phyloP scores from a whole-genome alignment of 1,140 invertebrate species.

The Drosophila jambulina region DNA sequence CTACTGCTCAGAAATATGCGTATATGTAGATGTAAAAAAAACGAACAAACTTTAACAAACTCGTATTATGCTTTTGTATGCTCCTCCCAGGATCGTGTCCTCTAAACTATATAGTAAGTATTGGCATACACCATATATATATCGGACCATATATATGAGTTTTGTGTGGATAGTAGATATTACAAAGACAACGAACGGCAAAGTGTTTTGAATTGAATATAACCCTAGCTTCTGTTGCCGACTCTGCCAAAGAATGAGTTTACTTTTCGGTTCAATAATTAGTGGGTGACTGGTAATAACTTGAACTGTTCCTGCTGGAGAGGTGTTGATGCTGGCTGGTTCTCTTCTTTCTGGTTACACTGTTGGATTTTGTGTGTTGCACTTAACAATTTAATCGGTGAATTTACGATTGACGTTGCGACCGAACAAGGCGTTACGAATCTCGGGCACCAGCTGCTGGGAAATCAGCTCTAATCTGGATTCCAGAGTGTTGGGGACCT shows the following conservation, averaged over 20 bases:
- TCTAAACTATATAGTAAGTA: conserved; percentile 77
- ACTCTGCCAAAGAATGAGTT: conserved; percentile 65
- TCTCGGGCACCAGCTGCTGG: conserved; percentile 96
- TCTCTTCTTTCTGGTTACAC: conserved; percentile 45
- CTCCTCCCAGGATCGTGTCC: conserved; percentile 63
- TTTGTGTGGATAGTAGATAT: conserved; percentile 66
- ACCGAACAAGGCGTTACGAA: conserved; percentile 97
- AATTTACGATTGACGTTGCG: conserved; percentile 98
- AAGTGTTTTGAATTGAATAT: conserved; percentile 68
- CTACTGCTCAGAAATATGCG: conserved; percentile 45
- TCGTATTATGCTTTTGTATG: conserved; percentile 71
- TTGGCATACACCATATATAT: conserved; percentile 61
- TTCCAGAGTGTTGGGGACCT: conserved; percentile 97
- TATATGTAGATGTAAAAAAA: conserved; percentile 42
- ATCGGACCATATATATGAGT: conserved; percentile 35
- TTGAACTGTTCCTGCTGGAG: conserved; percentile 62
- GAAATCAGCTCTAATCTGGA: conserved; percentile 97
- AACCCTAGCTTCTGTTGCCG: conserved; percentile 67
- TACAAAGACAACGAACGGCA: conserved; percentile 76
- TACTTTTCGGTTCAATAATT: conserved; percentile 49
- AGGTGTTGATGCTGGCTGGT: conserved; percentile 44
- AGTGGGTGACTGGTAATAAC: conserved; percentile 56
- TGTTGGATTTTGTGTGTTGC: conserved; percentile 51
- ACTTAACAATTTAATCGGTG: conserved; percentile 91
- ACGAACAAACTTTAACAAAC: conserved; percentile 80